Percentiles rank a stretch among this genome's conserved stretches.
Evolutionary conservation across 2,888 invertebrate species (phyloP).

Genomic region (Argyresthia albistria): DNA sequence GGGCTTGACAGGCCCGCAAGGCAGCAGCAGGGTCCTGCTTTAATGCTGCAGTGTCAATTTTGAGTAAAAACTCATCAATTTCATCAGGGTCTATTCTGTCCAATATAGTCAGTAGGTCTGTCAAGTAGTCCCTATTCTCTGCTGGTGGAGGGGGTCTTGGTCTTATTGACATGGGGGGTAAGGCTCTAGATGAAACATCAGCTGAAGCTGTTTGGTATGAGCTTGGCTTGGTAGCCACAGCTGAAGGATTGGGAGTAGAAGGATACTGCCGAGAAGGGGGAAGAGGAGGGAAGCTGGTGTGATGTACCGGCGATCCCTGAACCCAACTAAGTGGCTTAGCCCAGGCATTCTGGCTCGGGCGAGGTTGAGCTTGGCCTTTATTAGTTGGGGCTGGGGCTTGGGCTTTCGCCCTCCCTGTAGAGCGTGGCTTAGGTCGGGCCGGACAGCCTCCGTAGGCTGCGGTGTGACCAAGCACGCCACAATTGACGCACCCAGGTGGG

Average conservation of each 20-base stretch:
- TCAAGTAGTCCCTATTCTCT: neutral
- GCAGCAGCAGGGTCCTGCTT: neutral
- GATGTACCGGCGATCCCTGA: neutral
- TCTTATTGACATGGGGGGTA: neutral
- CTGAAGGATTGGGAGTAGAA: no score
- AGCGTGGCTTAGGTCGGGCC: neutral
- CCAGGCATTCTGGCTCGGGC: neutral
- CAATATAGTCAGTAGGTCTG: neutral
- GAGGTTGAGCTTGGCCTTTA: neutral
- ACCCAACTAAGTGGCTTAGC: neutral
- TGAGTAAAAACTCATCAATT: neutral
- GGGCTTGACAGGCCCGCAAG: no score
- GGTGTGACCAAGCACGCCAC: neutral
- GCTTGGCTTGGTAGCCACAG: no score
- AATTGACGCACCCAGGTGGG: neutral
- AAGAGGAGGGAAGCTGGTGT: neutral
- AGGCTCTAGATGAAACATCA: no score
- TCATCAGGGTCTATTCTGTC: neutral
- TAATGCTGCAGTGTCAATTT: neutral
- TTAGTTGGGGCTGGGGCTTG: no score
- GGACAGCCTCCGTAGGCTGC: neutral
- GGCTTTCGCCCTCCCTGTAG: no score
- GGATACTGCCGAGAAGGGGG: neutral
- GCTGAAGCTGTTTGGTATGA: no score
- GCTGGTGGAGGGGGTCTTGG: neutral